phyloP scores from a whole-genome alignment of 2,113 vertebrate genomes.

The Pithys albifrons region DNA sequence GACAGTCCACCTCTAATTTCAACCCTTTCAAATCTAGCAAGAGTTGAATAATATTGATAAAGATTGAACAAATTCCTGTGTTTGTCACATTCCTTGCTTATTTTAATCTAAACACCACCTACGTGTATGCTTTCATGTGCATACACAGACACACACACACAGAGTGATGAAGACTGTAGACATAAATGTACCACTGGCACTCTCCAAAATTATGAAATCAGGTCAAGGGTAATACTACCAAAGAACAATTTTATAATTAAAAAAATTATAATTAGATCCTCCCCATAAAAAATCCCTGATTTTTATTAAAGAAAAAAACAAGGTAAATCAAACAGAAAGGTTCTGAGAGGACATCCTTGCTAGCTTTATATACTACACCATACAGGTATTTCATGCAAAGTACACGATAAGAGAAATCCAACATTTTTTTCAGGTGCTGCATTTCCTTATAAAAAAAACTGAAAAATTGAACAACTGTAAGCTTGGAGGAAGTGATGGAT shows the following conservation, averaged over 20 bases:
- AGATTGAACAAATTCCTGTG: background rate
- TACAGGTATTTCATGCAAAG: background rate
- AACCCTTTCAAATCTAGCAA: background rate
- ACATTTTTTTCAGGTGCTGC: background rate
- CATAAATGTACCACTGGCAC: background rate
- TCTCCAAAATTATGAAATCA: constrained; percentile 32
- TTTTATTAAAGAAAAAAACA: constrained; percentile 31
- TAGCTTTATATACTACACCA: background rate
- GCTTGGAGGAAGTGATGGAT: background rate
- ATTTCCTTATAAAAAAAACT: background rate
- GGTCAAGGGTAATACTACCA: constrained; percentile 41
- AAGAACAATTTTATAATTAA: constrained; percentile 62
- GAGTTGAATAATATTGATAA: background rate
- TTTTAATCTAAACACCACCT: background rate
- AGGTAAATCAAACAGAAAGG: background rate
- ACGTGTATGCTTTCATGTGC: background rate
- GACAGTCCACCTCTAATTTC: background rate
- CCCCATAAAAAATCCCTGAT: background rate
- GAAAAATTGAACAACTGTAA: background rate
- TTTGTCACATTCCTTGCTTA: background rate
- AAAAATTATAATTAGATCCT: constrained; percentile 56
- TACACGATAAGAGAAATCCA: background rate
- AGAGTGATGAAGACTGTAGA: background rate
- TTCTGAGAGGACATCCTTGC: constrained; percentile 23
- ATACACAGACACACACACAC: background rate